Base-by-base conservation (phyloP, 2,888 invertebrate species). In the Nasonovia ribisnigri region DNA sequence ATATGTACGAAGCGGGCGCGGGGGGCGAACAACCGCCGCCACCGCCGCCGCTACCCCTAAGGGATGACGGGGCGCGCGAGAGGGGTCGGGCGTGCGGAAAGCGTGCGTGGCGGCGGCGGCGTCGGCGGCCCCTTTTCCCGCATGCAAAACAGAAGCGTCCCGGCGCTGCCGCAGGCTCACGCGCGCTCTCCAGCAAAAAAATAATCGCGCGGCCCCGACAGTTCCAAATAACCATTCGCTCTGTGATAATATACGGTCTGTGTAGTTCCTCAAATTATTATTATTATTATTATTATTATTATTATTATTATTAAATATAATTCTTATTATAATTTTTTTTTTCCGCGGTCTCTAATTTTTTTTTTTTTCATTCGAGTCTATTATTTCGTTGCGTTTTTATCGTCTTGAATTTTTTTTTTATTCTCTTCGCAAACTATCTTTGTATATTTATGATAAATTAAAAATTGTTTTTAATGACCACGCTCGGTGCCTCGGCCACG, bases 81-180 rank as follows among this genome's bases (percentile, higher is more conserved):
- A n/a, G 42, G 46, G 90, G 90, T 46, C 48, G 84, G 29, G 46
- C 36, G 77, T 5, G 93, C 60, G 90, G 93, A 90, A 90, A 93
- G 90, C 90, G 90, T 67, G 93, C 93, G 90, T 86, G 90, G 92
- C 88, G 88, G 77, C 84, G 92, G 84, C 87, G 91, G 86, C 36
- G 91, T 57, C 36, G 88, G 93, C 90, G 90, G 93, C 93, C 93
- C 93, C 93, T 93, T 93, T 93, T 93, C 84, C 93, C 93, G 84
- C 84, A 93, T 93, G 93, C 93, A 93, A 93, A 93, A 93, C 93
- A 93, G 93, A 93, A 93, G 93, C 93, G 93, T 93, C 93, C 93
- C 93, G 93, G 93, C 93, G 93, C 93, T 93, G 93, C 93, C 93
- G 93, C 93, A 93, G 93, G 93, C 93, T 93, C 93, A 93, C 93